phyloP scores from a whole-genome alignment of 1,140 invertebrate genomes.

The Periplaneta americana region DNA sequence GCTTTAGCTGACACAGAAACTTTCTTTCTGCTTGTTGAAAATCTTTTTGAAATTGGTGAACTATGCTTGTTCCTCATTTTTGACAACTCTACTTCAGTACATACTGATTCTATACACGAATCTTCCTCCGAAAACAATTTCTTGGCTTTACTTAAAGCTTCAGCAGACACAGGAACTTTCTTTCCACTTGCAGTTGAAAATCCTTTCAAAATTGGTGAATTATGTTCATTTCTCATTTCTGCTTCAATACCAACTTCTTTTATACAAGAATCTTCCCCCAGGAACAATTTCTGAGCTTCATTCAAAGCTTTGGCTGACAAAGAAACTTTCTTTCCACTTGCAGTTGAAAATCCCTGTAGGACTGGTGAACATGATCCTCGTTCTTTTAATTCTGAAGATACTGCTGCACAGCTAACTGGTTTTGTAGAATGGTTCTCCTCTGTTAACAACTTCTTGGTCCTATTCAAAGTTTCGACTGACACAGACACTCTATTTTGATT shows the following conservation, averaged over 20 bases:
- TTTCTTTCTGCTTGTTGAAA: conserved; percentile 24
- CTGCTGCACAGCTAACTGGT: background rate
- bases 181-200: conserved; percentile 32
- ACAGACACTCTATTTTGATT: conserved; percentile 35
- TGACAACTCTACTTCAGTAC: background rate
- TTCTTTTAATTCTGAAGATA: background rate
- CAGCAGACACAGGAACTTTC: conserved; percentile 24
- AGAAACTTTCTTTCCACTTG: conserved; percentile 30
- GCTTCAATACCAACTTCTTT: conserved; percentile 12
- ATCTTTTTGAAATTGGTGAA: conserved; percentile 3
- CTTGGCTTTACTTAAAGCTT: conserved; percentile 24
- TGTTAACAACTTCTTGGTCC: conserved; percentile 14
- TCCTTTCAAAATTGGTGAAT: conserved; percentile 13
- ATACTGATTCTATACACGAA: conserved; percentile 10
- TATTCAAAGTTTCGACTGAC: conserved; percentile 25
- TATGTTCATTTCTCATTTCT: conserved; percentile 27
- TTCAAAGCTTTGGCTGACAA: conserved; percentile 32
- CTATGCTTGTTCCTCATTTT: background rate
- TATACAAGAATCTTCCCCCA: conserved; percentile 19
- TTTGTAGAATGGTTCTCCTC: background rate
- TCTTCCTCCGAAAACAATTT: background rate
- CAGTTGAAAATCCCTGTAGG: conserved; percentile 28
- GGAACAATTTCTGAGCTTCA: conserved; percentile 27
- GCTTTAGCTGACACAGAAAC: conserved; percentile 21
- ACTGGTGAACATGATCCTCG: background rate